phyloP scores from a whole-genome alignment of 2,888 invertebrate genomes.

The Nephrotoma appendiculata region DNA sequence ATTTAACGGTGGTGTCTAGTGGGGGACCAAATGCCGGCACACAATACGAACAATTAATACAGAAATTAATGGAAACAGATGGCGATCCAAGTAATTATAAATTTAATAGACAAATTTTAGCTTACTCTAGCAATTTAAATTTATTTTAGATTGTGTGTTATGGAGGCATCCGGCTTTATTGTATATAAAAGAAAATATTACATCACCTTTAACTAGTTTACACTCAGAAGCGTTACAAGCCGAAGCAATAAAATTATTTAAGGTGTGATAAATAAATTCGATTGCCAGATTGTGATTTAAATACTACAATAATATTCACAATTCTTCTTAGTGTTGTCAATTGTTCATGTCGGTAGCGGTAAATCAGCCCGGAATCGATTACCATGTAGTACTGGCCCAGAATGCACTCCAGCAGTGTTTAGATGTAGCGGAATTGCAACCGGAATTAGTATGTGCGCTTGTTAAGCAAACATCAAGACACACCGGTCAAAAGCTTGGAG shows the following conservation, averaged over 20 bases:
- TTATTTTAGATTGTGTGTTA: constrained; percentile 57
- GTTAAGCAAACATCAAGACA: constrained; percentile 86
- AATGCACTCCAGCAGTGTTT: constrained; percentile 88
- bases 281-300: constrained; percentile 9
- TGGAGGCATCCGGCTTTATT: constrained; percentile 88
- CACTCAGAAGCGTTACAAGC: constrained; percentile 77
- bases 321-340: constrained; percentile 85
- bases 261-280: constrained; percentile 38
- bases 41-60: constrained; percentile 89
- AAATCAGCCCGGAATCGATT: constrained; percentile 91
- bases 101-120: neutral
- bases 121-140: neutral
- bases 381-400: constrained; percentile 93
- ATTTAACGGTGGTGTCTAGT: constrained; percentile 82
- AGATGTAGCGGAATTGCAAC: constrained; percentile 77
- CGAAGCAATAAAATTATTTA: constrained; percentile 87
- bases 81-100: constrained; percentile 70
- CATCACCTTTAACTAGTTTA: constrained; percentile 78
- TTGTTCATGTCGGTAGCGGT: constrained; percentile 93
- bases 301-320: too few relatives aligned
- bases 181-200: constrained; percentile 81
- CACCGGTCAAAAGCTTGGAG: constrained; percentile 63
- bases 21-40: constrained; percentile 85
- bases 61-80: constrained; percentile 92
- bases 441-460: constrained; percentile 83